Base-by-base conservation (phyloP, 2,888 invertebrate genomes). In the Malachius bipustulatus region DNA sequence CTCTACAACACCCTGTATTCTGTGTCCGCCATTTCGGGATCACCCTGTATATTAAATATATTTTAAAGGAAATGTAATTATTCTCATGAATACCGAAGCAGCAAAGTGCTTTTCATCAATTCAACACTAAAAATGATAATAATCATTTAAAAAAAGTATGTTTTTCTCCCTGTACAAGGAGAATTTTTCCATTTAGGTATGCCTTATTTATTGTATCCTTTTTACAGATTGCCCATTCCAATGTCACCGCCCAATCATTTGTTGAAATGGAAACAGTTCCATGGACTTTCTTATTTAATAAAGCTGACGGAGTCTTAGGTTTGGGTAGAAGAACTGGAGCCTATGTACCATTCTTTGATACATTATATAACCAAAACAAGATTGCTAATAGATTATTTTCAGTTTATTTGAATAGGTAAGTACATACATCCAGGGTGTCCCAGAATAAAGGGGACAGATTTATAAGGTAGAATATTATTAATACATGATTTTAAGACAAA, bases 261-360 rank as follows among this genome's bases (percentile, higher is more conserved):
- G 74, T 76, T 10, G 82, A 82, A 60, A 77, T 81, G 39, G 66
- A 68, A 1, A 59, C 64, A 36, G 69, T 82, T 49, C 80, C 81
- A 2, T 69, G 71, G 26, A 66, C 71, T 2, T 78, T 77, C 54
- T 60, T 75, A 10, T 71, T 74, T 28, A 73, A 70, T 35, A 77
- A 75, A 60, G 76, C 77, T 47, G 82, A 83, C 59, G 77, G 82
- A 4, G 71, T 82, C 38, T 62, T 83, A 26, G 81, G 81, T 27
- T 61, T 82, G 55, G 77, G 69, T 2, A 73, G 71, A 47, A 59
- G 63, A 41, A 63, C 70, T 11, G 66, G 69, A 42, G 58, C 64
- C 26, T 71, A 75, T 4, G 60, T 63, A 27, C 76, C 81, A 9
- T 73, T 78, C 34, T 77, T 82, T 56, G 69, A 77, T 54, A 75